These are phyloP conservation scores for Lamproptera curius DNA, from an alignment of 2,888 invertebrate species.

Conservation along the genomic window DNA sequence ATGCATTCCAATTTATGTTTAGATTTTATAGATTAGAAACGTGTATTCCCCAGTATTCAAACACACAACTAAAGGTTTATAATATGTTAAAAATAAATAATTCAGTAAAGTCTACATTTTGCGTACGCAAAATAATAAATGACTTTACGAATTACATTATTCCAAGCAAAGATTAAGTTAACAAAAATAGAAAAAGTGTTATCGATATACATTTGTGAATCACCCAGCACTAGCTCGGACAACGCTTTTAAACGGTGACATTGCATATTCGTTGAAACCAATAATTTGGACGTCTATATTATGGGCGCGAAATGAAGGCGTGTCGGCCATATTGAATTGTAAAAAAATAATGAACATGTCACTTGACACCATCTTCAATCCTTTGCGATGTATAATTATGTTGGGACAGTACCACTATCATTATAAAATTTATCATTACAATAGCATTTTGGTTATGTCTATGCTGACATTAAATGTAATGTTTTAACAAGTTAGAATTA, in stretches of 20 bases:
- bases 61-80: no score
- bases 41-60: no score
- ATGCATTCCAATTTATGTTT: no score
- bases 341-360: slow-evolving; percentile 60
- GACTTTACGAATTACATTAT: no score
- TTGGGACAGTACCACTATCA: no score
- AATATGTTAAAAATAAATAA: no score
- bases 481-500: no score
- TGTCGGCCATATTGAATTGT: slow-evolving; percentile 34
- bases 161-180: no score
- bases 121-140: no score
- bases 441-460: slow-evolving; percentile 21
- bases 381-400: slow-evolving; percentile 37
- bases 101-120: no score
- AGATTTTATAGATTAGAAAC: no score
- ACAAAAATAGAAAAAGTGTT: no score
- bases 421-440: slow-evolving; percentile 34
- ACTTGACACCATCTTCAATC: slow-evolving; percentile 26
- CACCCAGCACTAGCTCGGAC: slow-evolving; percentile 4
- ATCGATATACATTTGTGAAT: slow-evolving; percentile 4
- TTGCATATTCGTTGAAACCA: slow-evolving; percentile 40
- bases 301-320: slow-evolving; percentile 55
- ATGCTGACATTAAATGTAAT: not conserved
- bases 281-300: slow-evolving; percentile 62
- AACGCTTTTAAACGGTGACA: slow-evolving; percentile 21